Percentiles rank a stretch among this genome's conserved stretches.
These are phyloP conservation scores for Psittacula derbiana DNA, from an alignment of 2,797 vertebrate species.

Conservation along the genomic window DNA sequence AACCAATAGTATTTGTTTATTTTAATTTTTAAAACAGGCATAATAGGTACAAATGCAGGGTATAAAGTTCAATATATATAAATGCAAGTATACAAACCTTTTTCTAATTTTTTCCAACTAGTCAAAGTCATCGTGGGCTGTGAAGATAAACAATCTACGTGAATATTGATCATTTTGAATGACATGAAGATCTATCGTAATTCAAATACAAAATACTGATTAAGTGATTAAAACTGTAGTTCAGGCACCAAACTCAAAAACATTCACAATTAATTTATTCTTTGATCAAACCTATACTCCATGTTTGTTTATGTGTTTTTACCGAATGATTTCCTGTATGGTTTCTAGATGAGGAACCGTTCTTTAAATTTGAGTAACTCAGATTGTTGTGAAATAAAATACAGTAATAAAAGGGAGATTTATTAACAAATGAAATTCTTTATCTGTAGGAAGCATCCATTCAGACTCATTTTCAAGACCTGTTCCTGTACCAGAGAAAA, in stretches of 20 bases:
- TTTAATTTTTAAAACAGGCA: neutral
- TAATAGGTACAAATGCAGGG: neutral
- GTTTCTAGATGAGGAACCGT: neutral
- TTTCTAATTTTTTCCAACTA: neutral
- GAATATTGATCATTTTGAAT: slow-evolving; percentile 1
- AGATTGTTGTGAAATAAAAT: neutral
- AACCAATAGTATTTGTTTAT: neutral
- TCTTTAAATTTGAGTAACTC: neutral
- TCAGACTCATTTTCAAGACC: slow-evolving; percentile 2
- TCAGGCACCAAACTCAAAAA: neutral
- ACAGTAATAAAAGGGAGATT: neutral
- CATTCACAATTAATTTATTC: neutral
- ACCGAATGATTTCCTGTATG: neutral
- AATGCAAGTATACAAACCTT: neutral
- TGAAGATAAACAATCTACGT: neutral
- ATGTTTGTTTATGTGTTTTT: neutral
- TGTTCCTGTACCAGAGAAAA: slow-evolving; percentile 3
- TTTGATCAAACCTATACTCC: neutral
- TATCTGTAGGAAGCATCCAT: slow-evolving; percentile 38
- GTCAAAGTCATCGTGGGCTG: neutral
- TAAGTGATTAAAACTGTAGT: neutral
- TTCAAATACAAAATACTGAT: neutral
- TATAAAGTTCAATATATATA: neutral
- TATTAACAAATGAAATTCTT: slow-evolving; percentile 45
- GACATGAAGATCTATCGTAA: neutral